Percentiles rank a stretch among this genome's conserved stretches.
Conservation (phyloP, 2,113 vertebrate species). For the Leptosomus discolor region DNA sequence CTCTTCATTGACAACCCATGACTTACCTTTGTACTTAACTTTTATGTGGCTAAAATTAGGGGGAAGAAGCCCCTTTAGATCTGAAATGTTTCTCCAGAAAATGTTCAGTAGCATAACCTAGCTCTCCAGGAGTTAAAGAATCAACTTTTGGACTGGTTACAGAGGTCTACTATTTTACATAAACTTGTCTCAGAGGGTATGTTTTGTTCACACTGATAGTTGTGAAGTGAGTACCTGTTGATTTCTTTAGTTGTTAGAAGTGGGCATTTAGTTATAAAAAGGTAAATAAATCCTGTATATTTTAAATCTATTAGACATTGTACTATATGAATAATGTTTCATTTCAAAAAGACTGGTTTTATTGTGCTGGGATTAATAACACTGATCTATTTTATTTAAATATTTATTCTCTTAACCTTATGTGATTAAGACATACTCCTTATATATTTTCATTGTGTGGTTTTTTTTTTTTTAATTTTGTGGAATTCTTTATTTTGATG, state of each 20-base stretch:
- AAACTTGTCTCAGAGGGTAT: neutral
- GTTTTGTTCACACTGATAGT: neutral
- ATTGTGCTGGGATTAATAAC: neutral
- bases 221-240: neutral
- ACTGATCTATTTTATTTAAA: neutral
- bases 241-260: neutral
- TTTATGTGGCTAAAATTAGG: neutral
- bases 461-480: neutral
- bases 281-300: neutral
- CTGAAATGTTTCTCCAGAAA: neutral
- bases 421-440: neutral
- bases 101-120: neutral
- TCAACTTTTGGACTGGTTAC: accelerated
- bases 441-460: accelerated
- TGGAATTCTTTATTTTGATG: neutral
- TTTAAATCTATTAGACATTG: neutral
- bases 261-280: neutral
- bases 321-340: neutral
- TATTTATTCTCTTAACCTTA: neutral
- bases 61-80: neutral
- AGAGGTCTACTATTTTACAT: neutral
- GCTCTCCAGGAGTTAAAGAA: neutral
- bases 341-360: neutral
- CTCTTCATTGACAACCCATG: neutral
- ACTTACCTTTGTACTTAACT: neutral